Evolutionary conservation across 2,888 invertebrate species (phyloP).

Genomic region (Cecidostiba fungosa): DNA sequence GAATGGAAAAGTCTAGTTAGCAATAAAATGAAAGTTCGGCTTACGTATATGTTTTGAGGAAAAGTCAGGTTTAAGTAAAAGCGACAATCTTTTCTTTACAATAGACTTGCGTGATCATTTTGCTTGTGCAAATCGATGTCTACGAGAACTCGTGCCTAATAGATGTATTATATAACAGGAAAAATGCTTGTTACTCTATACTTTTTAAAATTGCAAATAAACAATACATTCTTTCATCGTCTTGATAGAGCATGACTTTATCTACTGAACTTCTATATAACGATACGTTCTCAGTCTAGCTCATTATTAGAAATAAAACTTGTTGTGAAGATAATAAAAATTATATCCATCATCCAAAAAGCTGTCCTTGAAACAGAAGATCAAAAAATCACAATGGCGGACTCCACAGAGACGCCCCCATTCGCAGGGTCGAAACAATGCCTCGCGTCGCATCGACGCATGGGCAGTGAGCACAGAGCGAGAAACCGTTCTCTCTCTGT

Average conservation of each 20-base stretch:
- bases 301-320: background rate
- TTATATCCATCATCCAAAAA: background rate
- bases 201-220: background rate
- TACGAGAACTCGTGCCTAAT: background rate
- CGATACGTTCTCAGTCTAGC: background rate
- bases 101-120: background rate
- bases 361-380: slow-evolving; percentile 8
- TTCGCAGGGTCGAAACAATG: slow-evolving; percentile 75
- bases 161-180: background rate
- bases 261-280: background rate
- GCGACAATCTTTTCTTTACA: background rate
- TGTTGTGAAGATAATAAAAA: background rate
- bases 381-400: slow-evolving; percentile 63
- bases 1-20: slow-evolving; percentile 43
- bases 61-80: slow-evolving; percentile 19
- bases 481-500: background rate
- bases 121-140: background rate
- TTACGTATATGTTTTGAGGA: slow-evolving; percentile 35
- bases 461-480: slow-evolving; percentile 74
- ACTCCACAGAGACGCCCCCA: slow-evolving; percentile 71
- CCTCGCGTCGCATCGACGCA: slow-evolving; percentile 78
- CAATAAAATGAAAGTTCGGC: slow-evolving; percentile 43
- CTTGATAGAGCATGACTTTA: background rate
- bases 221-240: background rate
- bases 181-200: background rate